Evolutionary conservation across 1,140 invertebrate species (phyloP).

Genomic region (Procambarus virginalis): DNA sequence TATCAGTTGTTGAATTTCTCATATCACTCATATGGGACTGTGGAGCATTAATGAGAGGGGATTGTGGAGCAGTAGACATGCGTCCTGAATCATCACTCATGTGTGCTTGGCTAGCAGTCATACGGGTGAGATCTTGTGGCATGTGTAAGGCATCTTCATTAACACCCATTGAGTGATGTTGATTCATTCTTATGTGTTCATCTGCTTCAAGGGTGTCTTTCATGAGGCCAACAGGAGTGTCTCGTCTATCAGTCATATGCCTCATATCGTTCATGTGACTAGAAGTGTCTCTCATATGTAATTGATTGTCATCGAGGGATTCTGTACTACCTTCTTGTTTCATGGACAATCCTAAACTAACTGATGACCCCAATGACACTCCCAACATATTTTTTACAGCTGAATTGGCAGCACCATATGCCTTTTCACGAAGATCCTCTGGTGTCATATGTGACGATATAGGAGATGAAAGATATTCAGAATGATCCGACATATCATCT

Average conservation of each 20-base stretch:
- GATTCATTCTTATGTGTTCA: slow-evolving; percentile 54
- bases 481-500: slow-evolving; percentile 53
- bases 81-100: slow-evolving; percentile 67
- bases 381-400: slow-evolving; percentile 70
- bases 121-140: slow-evolving; percentile 69
- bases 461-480: slow-evolving; percentile 62
- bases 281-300: slow-evolving; percentile 48
- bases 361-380: slow-evolving; percentile 51
- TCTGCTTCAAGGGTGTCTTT: slow-evolving; percentile 57
- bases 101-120: slow-evolving; percentile 65
- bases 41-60: slow-evolving; percentile 29
- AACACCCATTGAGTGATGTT: slow-evolving; percentile 64
- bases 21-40: slow-evolving; percentile 65
- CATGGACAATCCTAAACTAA: slow-evolving; percentile 64
- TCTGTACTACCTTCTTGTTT: slow-evolving; percentile 65
- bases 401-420: slow-evolving; percentile 65
- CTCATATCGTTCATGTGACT: slow-evolving; percentile 62
- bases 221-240: slow-evolving; percentile 44
- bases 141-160: slow-evolving; percentile 67
- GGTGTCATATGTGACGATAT: slow-evolving; percentile 47
- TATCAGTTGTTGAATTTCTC: slow-evolving; percentile 61
- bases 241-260: slow-evolving; percentile 59
- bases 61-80: slow-evolving; percentile 62
- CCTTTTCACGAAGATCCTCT: slow-evolving; percentile 62
- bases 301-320: slow-evolving; percentile 57